These are phyloP conservation scores for Paramormyrops hopkinsi DNA, from an alignment of 2,797 vertebrate species.

Conservation along the genomic window DNA sequence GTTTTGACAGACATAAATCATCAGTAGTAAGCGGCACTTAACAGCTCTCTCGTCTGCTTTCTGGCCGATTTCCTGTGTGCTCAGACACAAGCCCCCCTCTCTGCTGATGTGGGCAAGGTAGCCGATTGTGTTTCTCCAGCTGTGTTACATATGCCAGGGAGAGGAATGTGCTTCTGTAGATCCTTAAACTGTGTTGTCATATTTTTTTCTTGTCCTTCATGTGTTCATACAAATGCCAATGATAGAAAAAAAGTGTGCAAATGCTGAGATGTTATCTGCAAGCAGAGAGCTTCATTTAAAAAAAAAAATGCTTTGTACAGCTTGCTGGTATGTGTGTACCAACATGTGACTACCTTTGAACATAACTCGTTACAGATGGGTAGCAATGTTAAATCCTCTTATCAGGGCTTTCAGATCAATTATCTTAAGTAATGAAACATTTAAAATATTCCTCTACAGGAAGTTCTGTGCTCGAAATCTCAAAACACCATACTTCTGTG, in stretches of 20 bases:
- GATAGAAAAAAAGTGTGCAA: neutral
- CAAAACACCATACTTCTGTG: neutral
- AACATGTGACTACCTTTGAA: neutral
- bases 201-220: neutral
- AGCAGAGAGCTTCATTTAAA: neutral
- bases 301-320: neutral
- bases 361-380: neutral
- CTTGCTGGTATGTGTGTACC: neutral
- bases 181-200: neutral
- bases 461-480: neutral
- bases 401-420: neutral
- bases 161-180: neutral
- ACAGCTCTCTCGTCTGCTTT: neutral
- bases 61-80: neutral
- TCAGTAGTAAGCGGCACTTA: neutral
- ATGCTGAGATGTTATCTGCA: neutral
- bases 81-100: neutral
- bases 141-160: neutral
- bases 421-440: neutral
- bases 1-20: constrained; percentile 13
- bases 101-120: neutral
- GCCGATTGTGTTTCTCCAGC: neutral
- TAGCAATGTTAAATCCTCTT: neutral
- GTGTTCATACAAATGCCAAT: neutral
- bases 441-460: neutral